phyloP scores from a whole-genome alignment of 2,797 vertebrate species.

The Myotis findleyi region DNA sequence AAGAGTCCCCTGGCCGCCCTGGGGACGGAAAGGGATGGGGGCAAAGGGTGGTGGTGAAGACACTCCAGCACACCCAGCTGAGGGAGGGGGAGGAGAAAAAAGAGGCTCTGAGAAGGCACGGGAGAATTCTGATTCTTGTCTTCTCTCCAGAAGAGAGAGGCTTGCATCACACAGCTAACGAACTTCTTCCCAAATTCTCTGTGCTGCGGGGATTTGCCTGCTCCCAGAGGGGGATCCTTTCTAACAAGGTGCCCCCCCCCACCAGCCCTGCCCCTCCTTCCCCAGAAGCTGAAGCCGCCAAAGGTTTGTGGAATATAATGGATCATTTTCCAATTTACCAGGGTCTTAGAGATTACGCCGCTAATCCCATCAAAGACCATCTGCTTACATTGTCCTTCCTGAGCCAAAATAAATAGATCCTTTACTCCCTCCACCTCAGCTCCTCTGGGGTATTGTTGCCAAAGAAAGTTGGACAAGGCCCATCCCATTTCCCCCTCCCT shows the following conservation, averaged over 20 bases:
- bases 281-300: conserved; percentile 73
- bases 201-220: conserved; percentile 19
- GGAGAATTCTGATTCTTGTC: background rate
- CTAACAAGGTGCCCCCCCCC: conserved; percentile 82
- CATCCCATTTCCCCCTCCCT: conserved; percentile 79
- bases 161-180: conserved; percentile 9
- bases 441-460: conserved; percentile 83
- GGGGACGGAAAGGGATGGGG: background rate
- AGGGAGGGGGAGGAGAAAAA: background rate
- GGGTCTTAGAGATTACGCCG: conserved; percentile 90
- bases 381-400: conserved; percentile 89
- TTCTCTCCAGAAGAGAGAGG: conserved; percentile 13
- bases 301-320: conserved; percentile 87
- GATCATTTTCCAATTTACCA: conserved; percentile 91
- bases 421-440: conserved; percentile 87
- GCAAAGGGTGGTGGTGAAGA: background rate
- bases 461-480: conserved; percentile 85
- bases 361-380: conserved; percentile 93
- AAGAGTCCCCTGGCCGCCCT: background rate
- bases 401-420: conserved; percentile 90
- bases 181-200: conserved; percentile 67
- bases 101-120: background rate
- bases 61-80: background rate
- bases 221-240: conserved; percentile 80
- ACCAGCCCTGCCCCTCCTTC: conserved; percentile 78